Conservation (phyloP, 2,797 vertebrate species). For the Okamejei kenojei region DNA sequence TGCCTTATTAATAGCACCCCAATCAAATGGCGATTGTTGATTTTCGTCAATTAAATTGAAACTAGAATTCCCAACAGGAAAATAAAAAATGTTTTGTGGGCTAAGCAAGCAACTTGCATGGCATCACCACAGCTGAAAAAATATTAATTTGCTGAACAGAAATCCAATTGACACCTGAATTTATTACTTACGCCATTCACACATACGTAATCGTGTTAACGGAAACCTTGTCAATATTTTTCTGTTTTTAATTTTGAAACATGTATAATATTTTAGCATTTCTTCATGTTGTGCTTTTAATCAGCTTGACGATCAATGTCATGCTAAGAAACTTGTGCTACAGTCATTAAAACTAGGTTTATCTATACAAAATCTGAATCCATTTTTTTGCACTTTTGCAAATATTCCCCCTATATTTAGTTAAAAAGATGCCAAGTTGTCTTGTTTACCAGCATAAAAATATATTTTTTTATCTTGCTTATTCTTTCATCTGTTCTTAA, state of each 20-base stretch:
- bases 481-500: not conserved
- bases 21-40: not conserved
- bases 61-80: not conserved
- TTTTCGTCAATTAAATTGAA: not conserved
- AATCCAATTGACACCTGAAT: not conserved
- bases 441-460: not conserved
- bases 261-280: slow-evolving; percentile 3
- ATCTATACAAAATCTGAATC: not conserved
- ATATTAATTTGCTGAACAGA: not conserved
- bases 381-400: not conserved
- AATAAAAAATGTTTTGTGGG: too few species aligned
- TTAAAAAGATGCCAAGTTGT: not conserved
- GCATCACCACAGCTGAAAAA: not conserved
- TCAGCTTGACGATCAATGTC: not conserved
- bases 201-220: not conserved
- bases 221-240: not conserved
- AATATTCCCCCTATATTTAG: not conserved
- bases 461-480: not conserved
- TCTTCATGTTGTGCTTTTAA: not conserved
- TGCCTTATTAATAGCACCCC: not conserved
- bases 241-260: not conserved
- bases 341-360: not conserved
- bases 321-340: not conserved
- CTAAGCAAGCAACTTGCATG: not conserved
- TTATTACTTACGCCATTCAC: not conserved